A percentile compares a stretch with the other conserved stretches of the same genome.
These are phyloP conservation scores for Lepidurus packardi DNA, from an alignment of 1,140 invertebrate species.

Conservation along the genomic window DNA sequence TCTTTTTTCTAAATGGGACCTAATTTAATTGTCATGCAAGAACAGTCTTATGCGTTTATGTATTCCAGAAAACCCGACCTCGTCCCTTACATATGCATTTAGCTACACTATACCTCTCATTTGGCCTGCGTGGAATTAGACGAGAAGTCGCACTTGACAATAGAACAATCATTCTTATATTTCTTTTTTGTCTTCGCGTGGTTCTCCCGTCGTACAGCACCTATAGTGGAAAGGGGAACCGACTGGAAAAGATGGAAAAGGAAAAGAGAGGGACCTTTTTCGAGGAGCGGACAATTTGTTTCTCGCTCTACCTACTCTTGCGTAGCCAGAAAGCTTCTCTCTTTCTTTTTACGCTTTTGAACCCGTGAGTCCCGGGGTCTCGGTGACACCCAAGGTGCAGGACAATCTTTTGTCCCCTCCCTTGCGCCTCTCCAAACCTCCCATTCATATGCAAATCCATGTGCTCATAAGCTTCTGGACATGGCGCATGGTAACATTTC, in stretches of 20 bases:
- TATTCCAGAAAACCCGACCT: neutral
- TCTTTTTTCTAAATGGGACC: neutral
- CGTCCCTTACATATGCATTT: neutral
- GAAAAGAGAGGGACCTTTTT: neutral
- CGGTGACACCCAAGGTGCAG: conserved; percentile 20
- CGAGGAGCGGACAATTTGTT: conserved; percentile 1
- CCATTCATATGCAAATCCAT: conserved; percentile 10
- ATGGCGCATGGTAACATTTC: neutral
- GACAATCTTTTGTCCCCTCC: neutral
- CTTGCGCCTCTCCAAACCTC: neutral
- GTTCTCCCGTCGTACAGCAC: neutral
- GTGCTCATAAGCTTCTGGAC: conserved; percentile 1
- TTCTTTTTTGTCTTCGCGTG: neutral
- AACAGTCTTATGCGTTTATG: conserved; percentile 1
- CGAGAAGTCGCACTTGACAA: conserved; percentile 10
- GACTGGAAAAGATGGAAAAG: neutral
- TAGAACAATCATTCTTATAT: conserved; percentile 20
- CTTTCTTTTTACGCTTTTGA: neutral
- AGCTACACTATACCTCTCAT: conserved; percentile 19
- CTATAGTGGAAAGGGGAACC: neutral
- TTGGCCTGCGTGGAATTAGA: conserved; percentile 3
- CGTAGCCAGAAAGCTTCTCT: neutral
- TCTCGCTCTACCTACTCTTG: neutral
- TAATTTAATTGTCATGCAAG: conserved; percentile 19
- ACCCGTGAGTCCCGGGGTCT: conserved; percentile 20